These are phyloP conservation scores for Rhamnusium bicolor DNA, from an alignment of 2,888 invertebrate genomes.

Conservation along the genomic window DNA sequence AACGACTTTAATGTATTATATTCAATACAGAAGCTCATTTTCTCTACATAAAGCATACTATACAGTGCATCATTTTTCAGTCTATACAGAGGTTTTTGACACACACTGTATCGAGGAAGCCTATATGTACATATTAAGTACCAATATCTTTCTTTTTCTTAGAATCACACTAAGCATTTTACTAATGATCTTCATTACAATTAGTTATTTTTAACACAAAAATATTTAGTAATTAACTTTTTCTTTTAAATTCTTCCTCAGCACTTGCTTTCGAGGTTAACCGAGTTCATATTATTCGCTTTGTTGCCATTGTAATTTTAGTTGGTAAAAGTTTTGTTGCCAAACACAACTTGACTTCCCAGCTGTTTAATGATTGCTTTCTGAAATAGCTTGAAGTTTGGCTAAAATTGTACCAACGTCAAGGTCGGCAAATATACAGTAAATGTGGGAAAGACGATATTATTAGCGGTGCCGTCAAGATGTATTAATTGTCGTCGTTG, in stretches of 20 bases:
- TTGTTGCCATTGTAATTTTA: conserved; percentile 16
- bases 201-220: not conserved
- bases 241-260: not conserved
- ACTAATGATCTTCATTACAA: not conserved
- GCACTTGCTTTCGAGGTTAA: conserved; percentile 15
- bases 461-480: not conserved
- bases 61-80: too few relatives aligned
- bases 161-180: not conserved
- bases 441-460: not conserved
- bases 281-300: conserved; percentile 17
- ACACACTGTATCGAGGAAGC: too few relatives aligned
- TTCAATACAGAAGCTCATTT: too few relatives aligned
- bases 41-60: too few relatives aligned
- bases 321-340: conserved; percentile 33
- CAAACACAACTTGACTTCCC: conserved; percentile 43
- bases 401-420: conserved; percentile 23
- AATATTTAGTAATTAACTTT: not conserved
- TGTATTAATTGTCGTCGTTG: not conserved
- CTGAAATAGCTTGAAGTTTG: conserved; percentile 23
- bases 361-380: conserved; percentile 35
- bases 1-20: too few relatives aligned
- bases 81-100: too few relatives aligned
- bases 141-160: too few relatives aligned
- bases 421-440: conserved; percentile 11
- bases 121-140: too few relatives aligned